These are phyloP conservation scores for Acanthochromis polyacanthus DNA, from an alignment of 2,113 vertebrate genomes.

Conservation along the genomic window DNA sequence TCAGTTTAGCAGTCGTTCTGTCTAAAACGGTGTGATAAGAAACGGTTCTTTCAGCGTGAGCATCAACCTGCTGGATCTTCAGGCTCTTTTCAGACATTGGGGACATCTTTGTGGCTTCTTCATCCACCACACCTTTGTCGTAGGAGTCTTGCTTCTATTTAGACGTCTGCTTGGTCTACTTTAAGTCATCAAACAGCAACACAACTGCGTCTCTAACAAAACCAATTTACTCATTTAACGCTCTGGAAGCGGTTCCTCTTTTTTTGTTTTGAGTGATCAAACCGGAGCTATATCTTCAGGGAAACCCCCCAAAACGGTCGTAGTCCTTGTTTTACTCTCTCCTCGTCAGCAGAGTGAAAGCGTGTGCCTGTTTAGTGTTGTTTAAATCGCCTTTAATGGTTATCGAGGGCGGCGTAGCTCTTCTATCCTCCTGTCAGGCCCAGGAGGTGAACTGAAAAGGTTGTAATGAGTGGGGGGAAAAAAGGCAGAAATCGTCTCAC, in stretches of 20 bases:
- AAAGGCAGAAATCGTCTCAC: background rate
- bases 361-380: background rate
- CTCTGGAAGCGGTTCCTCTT: slow-evolving; percentile 62
- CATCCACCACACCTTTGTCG: slow-evolving; percentile 47
- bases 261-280: slow-evolving; percentile 64
- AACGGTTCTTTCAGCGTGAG: background rate
- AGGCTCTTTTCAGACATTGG: background rate
- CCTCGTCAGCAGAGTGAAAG: slow-evolving; percentile 28
- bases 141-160: too few relatives aligned
- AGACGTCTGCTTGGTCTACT: too few relatives aligned
- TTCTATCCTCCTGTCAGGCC: background rate
- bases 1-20: background rate
- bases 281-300: slow-evolving; percentile 27
- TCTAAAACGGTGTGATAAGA: background rate
- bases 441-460: background rate
- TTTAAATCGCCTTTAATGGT: background rate
- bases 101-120: slow-evolving; percentile 46
- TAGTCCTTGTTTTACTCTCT: slow-evolving; percentile 38
- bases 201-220: background rate
- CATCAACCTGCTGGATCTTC: background rate
- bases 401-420: background rate
- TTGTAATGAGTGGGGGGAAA: background rate
- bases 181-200: background rate
- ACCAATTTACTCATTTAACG: slow-evolving; percentile 19
- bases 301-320: slow-evolving; percentile 69